phyloP scores from a whole-genome alignment of 1,140 invertebrate species.

The Drosophila tsacasi region DNA sequence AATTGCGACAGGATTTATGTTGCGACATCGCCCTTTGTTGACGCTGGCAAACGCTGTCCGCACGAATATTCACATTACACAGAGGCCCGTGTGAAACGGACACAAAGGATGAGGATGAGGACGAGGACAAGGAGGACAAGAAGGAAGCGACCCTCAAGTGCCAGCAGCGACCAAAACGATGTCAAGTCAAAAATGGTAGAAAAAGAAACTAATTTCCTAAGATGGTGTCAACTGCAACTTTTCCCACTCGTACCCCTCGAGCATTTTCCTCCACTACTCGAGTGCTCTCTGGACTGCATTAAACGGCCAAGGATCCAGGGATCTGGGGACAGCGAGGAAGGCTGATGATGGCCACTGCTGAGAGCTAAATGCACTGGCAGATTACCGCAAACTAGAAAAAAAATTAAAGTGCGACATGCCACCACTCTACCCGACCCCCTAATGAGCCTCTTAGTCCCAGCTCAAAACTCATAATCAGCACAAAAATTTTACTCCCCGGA shows the following conservation, averaged over 20 bases:
- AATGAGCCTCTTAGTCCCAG: constrained; percentile 37
- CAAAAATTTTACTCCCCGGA: constrained; percentile 20
- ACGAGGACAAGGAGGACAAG: not conserved
- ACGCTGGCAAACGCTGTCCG: constrained; percentile 8
- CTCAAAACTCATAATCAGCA: constrained; percentile 50
- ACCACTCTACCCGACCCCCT: constrained; percentile 10
- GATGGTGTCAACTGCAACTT: constrained; percentile 70
- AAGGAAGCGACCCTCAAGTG: constrained; percentile 29
- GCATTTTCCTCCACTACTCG: constrained; percentile 25
- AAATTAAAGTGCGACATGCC: constrained; percentile 36
- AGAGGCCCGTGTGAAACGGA: constrained; percentile 17
- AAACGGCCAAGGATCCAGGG: constrained; percentile 35
- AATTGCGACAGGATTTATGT: constrained; percentile 50
- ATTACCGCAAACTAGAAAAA: constrained; percentile 24
- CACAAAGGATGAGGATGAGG: not conserved
- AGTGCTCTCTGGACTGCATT: constrained; percentile 58
- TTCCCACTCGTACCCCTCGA: constrained; percentile 23
- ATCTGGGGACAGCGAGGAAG: constrained; percentile 3
- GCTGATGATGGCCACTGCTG: constrained; percentile 29
- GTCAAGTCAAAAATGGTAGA: constrained; percentile 57
- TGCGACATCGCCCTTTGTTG: constrained; percentile 53
- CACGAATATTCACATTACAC: constrained; percentile 68
- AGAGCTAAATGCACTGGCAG: constrained; percentile 55
- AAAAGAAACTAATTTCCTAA: constrained; percentile 66
- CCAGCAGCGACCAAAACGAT: constrained; percentile 52